These are phyloP conservation scores for Sarcophaga bullata DNA, from an alignment of 1,140 invertebrate genomes.

Conservation along the genomic window DNA sequence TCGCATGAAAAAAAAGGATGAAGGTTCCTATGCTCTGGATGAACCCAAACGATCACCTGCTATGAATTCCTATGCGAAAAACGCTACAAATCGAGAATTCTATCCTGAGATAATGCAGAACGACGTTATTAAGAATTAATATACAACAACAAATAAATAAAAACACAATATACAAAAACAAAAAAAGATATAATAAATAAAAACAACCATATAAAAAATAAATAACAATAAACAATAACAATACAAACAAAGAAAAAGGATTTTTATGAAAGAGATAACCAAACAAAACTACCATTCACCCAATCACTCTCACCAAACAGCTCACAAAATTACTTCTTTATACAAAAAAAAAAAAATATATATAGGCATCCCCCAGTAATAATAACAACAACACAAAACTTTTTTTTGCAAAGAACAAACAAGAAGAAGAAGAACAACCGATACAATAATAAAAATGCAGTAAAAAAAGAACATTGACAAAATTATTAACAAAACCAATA, in stretches of 20 bases:
- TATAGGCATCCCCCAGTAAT: no score
- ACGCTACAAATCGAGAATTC: conserved; percentile 90
- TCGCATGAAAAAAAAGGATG: conserved; percentile 99
- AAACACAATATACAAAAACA: conserved; percentile 1
- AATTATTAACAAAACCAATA: background rate
- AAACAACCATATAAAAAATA: background rate
- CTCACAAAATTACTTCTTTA: no score
- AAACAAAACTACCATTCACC: conserved; percentile 31
- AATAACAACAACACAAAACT: conserved; percentile 28
- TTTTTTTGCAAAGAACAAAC: no score
- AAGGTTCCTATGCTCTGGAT: conserved; percentile 97
- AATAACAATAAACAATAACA: background rate
- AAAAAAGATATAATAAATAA: background rate
- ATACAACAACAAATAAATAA: no score
- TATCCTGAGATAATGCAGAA: conserved; percentile 79
- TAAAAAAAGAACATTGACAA: conserved; percentile 26
- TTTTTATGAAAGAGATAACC: conserved; percentile 12
- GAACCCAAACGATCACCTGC: conserved; percentile 93
- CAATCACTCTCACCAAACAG: no score
- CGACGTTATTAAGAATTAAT: conserved; percentile 42
- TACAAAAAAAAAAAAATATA: conserved; percentile 33
- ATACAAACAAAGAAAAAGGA: conserved; percentile 19
- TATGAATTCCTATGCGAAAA: conserved; percentile 88
- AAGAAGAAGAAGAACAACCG: no score
- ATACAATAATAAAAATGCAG: no score